Evolutionary conservation across 23 tunicate genomes (phyloP), one percentile per base, ranked within the genome.

Genomic region (Trididemnum nubilum): DNA sequence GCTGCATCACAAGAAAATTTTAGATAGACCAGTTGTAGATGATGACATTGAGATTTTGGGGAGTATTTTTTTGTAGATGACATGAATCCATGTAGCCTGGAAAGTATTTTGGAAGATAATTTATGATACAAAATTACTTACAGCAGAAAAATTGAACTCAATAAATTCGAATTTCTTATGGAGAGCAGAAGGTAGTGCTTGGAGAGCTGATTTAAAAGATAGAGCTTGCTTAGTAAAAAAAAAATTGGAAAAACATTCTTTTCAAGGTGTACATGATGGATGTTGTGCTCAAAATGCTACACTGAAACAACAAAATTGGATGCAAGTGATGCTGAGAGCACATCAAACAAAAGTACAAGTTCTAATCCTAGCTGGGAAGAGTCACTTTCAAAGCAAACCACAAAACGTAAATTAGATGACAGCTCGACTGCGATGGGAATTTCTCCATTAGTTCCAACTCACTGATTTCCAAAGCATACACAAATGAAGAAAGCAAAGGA

Each of bases 361-460:
- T n/a, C 29, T 9, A 25, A 61, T 9, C 24, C 27, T 25, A 25
- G 69, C 69, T 25, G 27, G 27, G 69, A 61, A 22, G 22, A 61
- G 5, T 61, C 69, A 22, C 5, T 61, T 25, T 22, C 27, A 22
- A 5, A 9, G 30, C 29, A 61, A 5, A 9, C 24, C 5, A 4
- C 69, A 22, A 61, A 61, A 22, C 69, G 69, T 25, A 61, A 61
- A 22, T 5, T 61, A 61, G 69, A 61, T 22, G 5, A n/a, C 69
- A 61, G 69, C 69, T 25, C 22, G 15, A 44, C 54, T 44, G 54
- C 40, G 32, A 25, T 61, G 15, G 67, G 67, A 21, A 61, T 61
- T 21, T 69, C 74, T 5, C 70, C 74, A 5, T 4, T 69, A 69
- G 40, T 2, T 12, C 32, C 74, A 32, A 7, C 74, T 69, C 37